Conservation (phyloP, 2,888 invertebrate species). For the Cerastis leucographa region DNA sequence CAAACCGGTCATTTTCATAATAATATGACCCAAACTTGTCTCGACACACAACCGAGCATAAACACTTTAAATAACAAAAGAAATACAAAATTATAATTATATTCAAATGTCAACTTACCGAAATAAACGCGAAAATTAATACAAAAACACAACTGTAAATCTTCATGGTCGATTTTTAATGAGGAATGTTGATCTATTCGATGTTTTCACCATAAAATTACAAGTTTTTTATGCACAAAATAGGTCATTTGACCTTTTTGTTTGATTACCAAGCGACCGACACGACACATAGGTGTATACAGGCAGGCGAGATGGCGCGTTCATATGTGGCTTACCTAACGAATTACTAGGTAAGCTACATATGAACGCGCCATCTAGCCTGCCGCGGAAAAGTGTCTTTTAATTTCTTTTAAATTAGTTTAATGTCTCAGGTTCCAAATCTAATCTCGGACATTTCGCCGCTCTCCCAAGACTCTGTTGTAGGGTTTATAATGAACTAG, state of each 20-base stretch:
- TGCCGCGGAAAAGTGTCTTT: too few relatives aligned
- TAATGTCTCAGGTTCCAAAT: too few relatives aligned
- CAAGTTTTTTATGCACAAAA: conserved; percentile 16
- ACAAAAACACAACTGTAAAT: neutral
- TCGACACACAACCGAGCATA: neutral
- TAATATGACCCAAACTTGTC: neutral
- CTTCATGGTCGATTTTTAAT: conserved; percentile 14
- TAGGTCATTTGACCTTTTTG: conserved; percentile 33
- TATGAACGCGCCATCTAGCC: too few relatives aligned
- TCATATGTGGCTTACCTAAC: too few relatives aligned
- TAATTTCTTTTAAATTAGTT: too few relatives aligned
- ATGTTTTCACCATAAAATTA: neutral
- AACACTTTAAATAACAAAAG: neutral
- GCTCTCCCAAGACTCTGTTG: too few relatives aligned
- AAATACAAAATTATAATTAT: neutral
- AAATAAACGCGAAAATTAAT: conserved; percentile 13
- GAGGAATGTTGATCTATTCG: neutral
- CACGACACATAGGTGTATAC: neutral
- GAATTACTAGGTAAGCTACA: too few relatives aligned
- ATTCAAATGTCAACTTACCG: conserved; percentile 40
- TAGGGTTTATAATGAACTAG: too few relatives aligned
- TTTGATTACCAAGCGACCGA: conserved; percentile 3
- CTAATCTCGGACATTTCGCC: too few relatives aligned
- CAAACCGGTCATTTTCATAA: conserved; percentile 1
- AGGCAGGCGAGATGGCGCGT: too few relatives aligned